Evolutionary conservation across 2,888 invertebrate genomes (phyloP).

Genomic region (Ceraclea dissimilis): DNA sequence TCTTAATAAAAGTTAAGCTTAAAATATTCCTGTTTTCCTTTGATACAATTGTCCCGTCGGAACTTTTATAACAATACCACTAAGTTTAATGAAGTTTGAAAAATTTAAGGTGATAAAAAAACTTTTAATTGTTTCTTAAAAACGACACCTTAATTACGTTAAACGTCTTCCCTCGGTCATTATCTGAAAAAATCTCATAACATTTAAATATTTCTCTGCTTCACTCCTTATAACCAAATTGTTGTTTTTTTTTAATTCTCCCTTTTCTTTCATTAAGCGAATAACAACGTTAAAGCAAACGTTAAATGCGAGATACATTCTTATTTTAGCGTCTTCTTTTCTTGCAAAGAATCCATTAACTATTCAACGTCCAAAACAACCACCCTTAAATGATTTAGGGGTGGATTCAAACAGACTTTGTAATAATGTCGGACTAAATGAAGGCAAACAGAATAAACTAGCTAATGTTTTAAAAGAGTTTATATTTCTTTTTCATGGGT

Average conservation of each 20-base stretch:
- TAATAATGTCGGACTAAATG: background rate
- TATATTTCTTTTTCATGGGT: background rate
- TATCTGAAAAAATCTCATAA: slow-evolving; percentile 6
- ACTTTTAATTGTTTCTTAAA: slow-evolving; percentile 15
- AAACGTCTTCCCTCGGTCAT: slow-evolving; percentile 8
- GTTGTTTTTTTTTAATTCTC: background rate
- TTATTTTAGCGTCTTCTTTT: slow-evolving; percentile 1
- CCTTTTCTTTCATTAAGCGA: slow-evolving; percentile 4
- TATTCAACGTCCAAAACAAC: slow-evolving; percentile 6
- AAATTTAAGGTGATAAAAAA: slow-evolving; percentile 15
- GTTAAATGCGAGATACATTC: slow-evolving; percentile 3
- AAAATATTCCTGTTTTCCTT: background rate
- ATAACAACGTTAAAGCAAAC: slow-evolving; percentile 7
- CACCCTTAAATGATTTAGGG: slow-evolving; percentile 8
- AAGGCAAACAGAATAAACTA: slow-evolving; percentile 4
- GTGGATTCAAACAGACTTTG: slow-evolving; percentile 2
- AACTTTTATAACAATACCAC: slow-evolving; percentile 1
- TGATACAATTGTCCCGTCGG: background rate
- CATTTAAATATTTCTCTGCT: slow-evolving; percentile 1
- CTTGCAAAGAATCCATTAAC: slow-evolving; percentile 4
- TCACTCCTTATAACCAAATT: background rate
- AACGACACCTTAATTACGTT: slow-evolving; percentile 15
- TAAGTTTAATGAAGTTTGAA: slow-evolving; percentile 5
- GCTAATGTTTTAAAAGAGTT: slow-evolving; percentile 1
- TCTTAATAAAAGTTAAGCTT: too few species aligned